A percentile compares a stretch with the other conserved stretches of the same genome.
Conservation (phyloP, 2,113 vertebrate genomes). For the Pycnonotus jocosus region DNA sequence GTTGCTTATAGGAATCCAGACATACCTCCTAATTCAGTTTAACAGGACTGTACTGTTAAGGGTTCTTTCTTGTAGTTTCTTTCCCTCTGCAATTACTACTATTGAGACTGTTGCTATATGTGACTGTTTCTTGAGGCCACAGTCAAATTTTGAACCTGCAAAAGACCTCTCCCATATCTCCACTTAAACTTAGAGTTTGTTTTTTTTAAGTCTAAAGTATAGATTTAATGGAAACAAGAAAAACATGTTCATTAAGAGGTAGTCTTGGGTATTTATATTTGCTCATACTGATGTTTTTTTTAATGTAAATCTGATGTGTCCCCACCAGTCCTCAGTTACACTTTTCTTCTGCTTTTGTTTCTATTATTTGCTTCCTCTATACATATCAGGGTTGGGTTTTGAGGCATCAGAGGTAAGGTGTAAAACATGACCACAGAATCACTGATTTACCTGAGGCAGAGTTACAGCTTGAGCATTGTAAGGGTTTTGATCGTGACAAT, state of each 20-base stretch:
- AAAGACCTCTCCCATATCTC: not conserved
- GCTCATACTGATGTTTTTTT: not conserved
- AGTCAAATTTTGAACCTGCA: not conserved
- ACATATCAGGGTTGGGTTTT: not conserved
- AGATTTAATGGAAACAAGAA: not conserved
- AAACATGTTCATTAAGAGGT: not conserved
- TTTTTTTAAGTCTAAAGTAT: not conserved
- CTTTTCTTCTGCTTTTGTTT: not conserved
- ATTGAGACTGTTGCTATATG: not conserved
- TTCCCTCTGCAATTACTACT: not conserved
- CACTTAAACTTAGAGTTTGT: not conserved
- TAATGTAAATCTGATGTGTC: not conserved
- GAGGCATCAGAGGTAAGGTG: not conserved
- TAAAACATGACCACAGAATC: not conserved
- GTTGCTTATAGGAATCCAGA: not conserved
- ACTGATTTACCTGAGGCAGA: not conserved
- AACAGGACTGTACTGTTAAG: not conserved
- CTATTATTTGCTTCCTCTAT: not conserved
- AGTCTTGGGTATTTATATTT: not conserved
- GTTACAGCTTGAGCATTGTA: not conserved
- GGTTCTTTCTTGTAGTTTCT: not conserved
- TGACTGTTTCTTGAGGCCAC: not conserved
- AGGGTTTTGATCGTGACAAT: not conserved
- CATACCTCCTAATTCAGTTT: not conserved
- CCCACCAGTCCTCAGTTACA: rapidly evolving